phyloP scores from a whole-genome alignment of 2,888 invertebrate species.

The Eupelmus urozonus region DNA sequence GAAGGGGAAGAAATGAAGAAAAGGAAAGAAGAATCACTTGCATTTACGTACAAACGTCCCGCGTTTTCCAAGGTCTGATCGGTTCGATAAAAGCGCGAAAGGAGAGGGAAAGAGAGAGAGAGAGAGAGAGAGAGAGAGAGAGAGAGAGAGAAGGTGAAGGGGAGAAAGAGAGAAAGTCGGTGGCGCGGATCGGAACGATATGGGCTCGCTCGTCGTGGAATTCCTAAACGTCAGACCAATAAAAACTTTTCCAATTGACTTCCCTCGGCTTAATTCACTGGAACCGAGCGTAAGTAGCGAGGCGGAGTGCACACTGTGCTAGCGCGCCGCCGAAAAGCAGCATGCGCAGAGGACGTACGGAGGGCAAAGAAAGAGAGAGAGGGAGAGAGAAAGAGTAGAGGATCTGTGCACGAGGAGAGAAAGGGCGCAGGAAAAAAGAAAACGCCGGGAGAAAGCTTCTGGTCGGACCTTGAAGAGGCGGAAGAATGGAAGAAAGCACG shows the following conservation, averaged over 20 bases:
- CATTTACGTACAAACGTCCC: conserved; percentile 9
- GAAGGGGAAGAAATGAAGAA: background rate
- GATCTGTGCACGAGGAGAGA: background rate
- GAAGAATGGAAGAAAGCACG: conserved; percentile 6
- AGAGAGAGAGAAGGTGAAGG: background rate
- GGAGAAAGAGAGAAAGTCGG: background rate
- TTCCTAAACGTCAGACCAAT: conserved; percentile 71
- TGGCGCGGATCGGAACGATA: conserved; percentile 62
- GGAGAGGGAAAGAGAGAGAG: background rate
- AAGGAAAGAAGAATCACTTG: background rate
- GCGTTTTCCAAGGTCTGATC: background rate
- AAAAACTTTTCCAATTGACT: conserved; percentile 74
- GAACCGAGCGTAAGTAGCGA: conserved; percentile 61
- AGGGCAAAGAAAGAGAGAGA: background rate
- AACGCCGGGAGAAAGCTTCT: background rate
- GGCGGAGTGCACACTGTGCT: conserved; percentile 20
- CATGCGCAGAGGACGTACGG: background rate
- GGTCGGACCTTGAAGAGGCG: conserved; percentile 1
- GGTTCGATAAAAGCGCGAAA: background rate
- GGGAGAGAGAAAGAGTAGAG: background rate
- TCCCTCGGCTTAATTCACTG: conserved; percentile 69
- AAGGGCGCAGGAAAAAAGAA: too few relatives aligned
- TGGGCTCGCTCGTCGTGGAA: conserved; percentile 64
- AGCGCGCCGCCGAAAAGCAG: conserved; percentile 12
- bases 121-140: too few relatives aligned